Base-by-base conservation (phyloP, 2,797 vertebrate species). In the Mormyrus hasselquistii region DNA sequence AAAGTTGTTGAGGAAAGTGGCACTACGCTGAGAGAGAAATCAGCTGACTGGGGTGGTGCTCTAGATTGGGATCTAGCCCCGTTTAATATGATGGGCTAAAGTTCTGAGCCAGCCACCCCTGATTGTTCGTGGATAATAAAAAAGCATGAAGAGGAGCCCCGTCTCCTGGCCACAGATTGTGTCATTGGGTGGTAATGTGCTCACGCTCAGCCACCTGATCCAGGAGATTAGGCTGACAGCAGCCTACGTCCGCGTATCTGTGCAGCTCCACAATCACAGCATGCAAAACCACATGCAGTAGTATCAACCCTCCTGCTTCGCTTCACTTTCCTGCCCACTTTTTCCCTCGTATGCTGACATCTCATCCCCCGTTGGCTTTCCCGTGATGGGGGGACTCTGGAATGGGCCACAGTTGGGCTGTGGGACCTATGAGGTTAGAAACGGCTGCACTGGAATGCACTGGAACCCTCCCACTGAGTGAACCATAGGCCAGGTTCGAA, bases 201-300 rank as follows among this genome's bases (percentile, higher is more conserved):
- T 91, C 4, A 82, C 91, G 92, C 91, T 41, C 91, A 59, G 90
- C 88, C 89, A 91, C 82, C 91, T 90, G 91, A 91, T 92, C 90
- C 55, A 88, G 90, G 90, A 94, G 94, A 95, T 96, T 95, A 95
- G 92, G 92, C 93, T 95, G 93, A 96, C 93, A 94, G 94, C 95
- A 92, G 92, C 90, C 90, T 89, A 88, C 91, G 90, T 69, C 87
- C 90, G 87, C 88, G 22, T 91, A 89, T 87, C 47, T 89, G 89
- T 88, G 88, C 91, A 91, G n/a, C 87, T 90, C 69, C 88, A 50
- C 89, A 53, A 87, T 69, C 79, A 87, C 89, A 88, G 88, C 22
- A n/a, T 52, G 76, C 62, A 76, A 69, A 87, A 84, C 6, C n/a
- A 53, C 57, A 76, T 41, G 12, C 85, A 22, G 57, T 38, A 52